Percentiles rank a stretch among this genome's conserved stretches.
phyloP scores from a whole-genome alignment of 1,140 invertebrate species.

The Drosophila pruinosa region DNA sequence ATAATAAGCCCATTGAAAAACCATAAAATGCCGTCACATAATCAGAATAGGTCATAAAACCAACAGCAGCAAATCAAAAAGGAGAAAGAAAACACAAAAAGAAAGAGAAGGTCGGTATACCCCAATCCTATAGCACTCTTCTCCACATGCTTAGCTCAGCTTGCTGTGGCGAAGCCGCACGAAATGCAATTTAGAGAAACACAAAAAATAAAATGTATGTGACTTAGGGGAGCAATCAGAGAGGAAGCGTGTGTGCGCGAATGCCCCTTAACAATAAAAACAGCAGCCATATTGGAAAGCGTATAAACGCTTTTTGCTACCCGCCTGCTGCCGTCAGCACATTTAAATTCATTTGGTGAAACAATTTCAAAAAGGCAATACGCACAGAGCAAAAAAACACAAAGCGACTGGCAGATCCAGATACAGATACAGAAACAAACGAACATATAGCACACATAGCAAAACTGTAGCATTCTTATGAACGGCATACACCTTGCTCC shows the following conservation, averaged over 20 bases:
- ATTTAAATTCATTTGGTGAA: slow-evolving; percentile 77
- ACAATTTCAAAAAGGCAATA: slow-evolving; percentile 61
- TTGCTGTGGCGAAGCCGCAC: background rate
- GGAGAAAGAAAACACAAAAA: background rate
- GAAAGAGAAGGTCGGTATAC: background rate
- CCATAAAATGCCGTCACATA: slow-evolving; percentile 66
- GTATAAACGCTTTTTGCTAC: slow-evolving; percentile 13
- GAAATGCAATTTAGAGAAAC: slow-evolving; percentile 67
- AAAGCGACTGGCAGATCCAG: slow-evolving; percentile 6
- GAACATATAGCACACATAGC: slow-evolving; percentile 1
- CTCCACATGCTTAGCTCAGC: background rate
- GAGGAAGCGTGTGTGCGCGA: slow-evolving; percentile 21
- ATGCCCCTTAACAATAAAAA: slow-evolving; percentile 39
- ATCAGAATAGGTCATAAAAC: slow-evolving; percentile 55
- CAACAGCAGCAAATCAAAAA: slow-evolving; percentile 40
- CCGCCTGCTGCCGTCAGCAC: slow-evolving; percentile 56
- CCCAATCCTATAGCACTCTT: background rate
- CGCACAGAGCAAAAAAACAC: slow-evolving; percentile 24
- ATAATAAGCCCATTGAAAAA: slow-evolving; percentile 67
- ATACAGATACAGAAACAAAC: background rate
- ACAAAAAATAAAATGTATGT: slow-evolving; percentile 62
- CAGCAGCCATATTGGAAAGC: slow-evolving; percentile 66
- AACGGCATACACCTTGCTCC: slow-evolving; percentile 57
- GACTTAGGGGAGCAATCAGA: slow-evolving; percentile 73
- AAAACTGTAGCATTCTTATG: slow-evolving; percentile 71